phyloP scores from a whole-genome alignment of 2,888 invertebrate genomes.

The Brenthis ino region DNA sequence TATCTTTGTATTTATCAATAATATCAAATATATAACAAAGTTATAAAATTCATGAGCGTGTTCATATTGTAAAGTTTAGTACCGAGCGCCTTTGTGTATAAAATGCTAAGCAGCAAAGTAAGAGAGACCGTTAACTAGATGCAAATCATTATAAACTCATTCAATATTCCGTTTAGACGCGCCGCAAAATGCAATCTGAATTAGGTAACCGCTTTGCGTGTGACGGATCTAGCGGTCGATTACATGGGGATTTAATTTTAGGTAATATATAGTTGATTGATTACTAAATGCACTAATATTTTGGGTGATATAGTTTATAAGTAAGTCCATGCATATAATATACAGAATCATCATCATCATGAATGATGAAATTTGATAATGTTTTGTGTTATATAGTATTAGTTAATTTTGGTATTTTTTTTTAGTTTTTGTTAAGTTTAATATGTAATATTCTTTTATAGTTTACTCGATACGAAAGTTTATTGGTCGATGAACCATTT shows the following conservation, averaged over 20 bases:
- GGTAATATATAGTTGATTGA: conserved; percentile 3
- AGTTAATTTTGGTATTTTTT: no score
- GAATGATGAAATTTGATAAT: no score
- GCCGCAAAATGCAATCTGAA: conserved; percentile 51
- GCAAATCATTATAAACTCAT: conserved; percentile 42
- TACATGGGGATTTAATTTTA: conserved; percentile 27
- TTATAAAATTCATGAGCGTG: conserved; percentile 13
- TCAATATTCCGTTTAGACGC: conserved; percentile 46
- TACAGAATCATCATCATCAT: no score
- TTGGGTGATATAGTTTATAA: not conserved
- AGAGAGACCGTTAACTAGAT: conserved; percentile 45
- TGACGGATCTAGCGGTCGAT: conserved; percentile 47
- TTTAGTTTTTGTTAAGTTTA: no score
- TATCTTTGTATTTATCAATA: not conserved
- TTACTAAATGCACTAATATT: not conserved
- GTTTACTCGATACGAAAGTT: no score
- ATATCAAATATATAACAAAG: not conserved
- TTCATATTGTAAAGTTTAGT: conserved; percentile 24
- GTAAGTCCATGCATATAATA: not conserved
- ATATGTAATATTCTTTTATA: no score
- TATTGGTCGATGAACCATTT: no score
- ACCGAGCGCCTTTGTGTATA: conserved; percentile 31
- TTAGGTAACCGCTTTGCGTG: conserved; percentile 48
- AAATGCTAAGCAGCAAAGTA: conserved; percentile 35
- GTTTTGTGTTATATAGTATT: no score